Conservation (phyloP, 2,797 vertebrate genomes). For the Schizopygopsis malacanthus region DNA sequence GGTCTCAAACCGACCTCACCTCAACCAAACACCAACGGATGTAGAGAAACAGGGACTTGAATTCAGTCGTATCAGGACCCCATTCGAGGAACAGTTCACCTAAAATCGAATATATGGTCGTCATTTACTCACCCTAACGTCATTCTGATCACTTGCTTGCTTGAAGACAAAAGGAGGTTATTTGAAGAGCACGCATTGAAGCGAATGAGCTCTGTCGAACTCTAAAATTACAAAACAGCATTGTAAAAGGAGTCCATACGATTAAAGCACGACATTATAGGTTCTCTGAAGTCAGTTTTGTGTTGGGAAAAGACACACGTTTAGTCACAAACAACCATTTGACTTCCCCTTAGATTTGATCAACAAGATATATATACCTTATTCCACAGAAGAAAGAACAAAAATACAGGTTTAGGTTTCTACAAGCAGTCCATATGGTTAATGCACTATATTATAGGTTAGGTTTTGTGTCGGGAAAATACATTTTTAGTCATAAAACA, state of each 20-base stretch:
- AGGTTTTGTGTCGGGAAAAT: too few species aligned
- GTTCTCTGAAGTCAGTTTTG: not conserved
- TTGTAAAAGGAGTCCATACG: not conserved
- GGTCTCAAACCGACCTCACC: conserved; percentile 31
- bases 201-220: not conserved
- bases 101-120: not conserved
- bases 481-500: not conserved
- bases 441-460: not conserved
- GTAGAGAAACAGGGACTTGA: conserved; percentile 31
- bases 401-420: too few species aligned
- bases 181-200: not conserved
- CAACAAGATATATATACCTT: not conserved
- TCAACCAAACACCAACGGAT: conserved; percentile 18
- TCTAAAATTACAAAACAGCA: not conserved
- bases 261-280: not conserved
- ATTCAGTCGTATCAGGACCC: conserved; percentile 31
- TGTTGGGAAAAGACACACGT: not conserved
- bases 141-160: not conserved
- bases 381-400: not conserved
- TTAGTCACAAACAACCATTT: not conserved
- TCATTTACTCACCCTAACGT: conserved; percentile 8
- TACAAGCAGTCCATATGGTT: not conserved
- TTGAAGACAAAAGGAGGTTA: not conserved
- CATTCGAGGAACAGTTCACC: conserved; percentile 1
- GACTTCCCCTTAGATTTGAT: not conserved